Conservation (phyloP, 2,113 vertebrate species). For the Gallinago jamesoni region DNA sequence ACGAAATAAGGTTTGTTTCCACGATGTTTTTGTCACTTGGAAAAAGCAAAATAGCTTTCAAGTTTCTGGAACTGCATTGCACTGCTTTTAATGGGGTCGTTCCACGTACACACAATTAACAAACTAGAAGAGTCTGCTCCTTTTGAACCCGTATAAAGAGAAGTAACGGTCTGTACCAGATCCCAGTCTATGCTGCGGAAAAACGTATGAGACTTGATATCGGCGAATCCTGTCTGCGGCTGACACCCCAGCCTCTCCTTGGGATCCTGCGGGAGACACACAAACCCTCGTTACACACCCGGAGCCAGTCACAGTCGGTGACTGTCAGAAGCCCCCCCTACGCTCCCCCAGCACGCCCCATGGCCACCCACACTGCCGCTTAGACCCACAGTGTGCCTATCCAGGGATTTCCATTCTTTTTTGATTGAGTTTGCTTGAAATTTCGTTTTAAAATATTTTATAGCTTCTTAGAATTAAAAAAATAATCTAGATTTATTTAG, state of each 20-base stretch:
- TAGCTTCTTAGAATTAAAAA: not conserved
- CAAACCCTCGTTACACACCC: not conserved
- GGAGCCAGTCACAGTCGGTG: not conserved
- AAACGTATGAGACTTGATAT: constrained; percentile 97
- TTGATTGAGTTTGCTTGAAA: not conserved
- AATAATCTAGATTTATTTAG: not conserved
- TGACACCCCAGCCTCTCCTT: constrained; percentile 98
- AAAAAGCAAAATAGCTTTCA: not conserved
- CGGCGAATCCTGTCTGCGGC: constrained; percentile 91
- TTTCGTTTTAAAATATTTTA: not conserved
- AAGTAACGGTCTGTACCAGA: constrained; percentile 81
- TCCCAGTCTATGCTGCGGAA: constrained; percentile 99
- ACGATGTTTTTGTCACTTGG: not conserved
- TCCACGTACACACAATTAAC: not conserved
- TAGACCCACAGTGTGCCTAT: not conserved
- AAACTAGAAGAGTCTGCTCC: not conserved
- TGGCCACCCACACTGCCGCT: not conserved
- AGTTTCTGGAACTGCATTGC: not conserved
- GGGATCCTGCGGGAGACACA: constrained; percentile 84
- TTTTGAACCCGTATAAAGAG: not conserved
- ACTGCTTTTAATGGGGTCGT: accelerated
- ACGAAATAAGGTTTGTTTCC: not conserved
- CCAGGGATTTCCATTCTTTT: not conserved
- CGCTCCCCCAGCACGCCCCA: not conserved
- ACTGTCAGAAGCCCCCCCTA: not conserved